phyloP scores from a whole-genome alignment of 2,797 vertebrate species.

The Choloepus didactylus region DNA sequence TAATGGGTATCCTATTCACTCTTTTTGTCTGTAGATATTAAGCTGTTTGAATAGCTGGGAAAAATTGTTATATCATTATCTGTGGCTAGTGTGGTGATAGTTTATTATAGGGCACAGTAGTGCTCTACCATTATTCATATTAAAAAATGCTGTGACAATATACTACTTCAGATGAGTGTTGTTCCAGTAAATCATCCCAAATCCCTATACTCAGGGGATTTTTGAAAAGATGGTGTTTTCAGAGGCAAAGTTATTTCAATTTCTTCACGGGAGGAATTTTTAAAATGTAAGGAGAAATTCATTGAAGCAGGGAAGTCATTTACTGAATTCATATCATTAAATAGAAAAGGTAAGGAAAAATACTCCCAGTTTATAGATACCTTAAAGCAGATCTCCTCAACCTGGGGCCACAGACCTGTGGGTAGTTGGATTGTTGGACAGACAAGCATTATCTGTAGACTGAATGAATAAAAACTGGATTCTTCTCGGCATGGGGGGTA shows the following conservation, averaged over 20 bases:
- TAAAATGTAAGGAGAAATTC: conserved; percentile 46
- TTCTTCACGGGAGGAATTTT: conserved; percentile 57
- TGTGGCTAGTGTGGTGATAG: conserved; percentile 66
- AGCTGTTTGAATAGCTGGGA: conserved; percentile 71
- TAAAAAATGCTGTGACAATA: conserved; percentile 73
- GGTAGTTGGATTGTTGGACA: neutral
- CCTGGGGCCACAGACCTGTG: neutral
- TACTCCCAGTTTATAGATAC: neutral
- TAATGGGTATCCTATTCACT: conserved; percentile 4
- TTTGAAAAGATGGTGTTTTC: conserved; percentile 78
- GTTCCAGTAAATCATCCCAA: conserved; percentile 81
- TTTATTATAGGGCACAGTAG: conserved; percentile 81
- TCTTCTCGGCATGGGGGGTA: neutral
- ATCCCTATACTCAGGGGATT: conserved; percentile 65
- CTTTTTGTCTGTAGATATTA: conserved; percentile 71
- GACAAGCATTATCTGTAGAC: neutral
- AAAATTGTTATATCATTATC: conserved; percentile 75
- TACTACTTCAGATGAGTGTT: conserved; percentile 73
- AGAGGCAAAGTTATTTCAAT: conserved; percentile 75
- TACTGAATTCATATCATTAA: neutral
- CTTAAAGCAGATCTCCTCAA: neutral
- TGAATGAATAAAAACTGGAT: neutral
- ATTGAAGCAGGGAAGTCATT: conserved; percentile 47
- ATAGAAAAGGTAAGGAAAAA: neutral
- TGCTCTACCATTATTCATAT: conserved; percentile 81